Base-by-base conservation (phyloP, 2,113 vertebrate species). In the Salvelinus namaycush region DNA sequence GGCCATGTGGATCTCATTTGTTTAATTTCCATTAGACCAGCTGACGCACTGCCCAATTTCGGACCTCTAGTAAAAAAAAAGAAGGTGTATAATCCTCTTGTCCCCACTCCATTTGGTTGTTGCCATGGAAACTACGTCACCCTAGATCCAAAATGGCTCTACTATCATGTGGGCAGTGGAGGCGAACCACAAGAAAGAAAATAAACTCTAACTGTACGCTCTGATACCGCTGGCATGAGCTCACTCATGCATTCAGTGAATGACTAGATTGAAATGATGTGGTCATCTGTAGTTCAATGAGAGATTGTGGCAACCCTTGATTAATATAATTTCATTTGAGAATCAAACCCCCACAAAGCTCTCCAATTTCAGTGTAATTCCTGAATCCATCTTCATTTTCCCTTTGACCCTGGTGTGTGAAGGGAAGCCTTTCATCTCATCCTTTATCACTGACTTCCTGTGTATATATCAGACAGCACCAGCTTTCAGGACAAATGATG, bases 381-480 rank as follows among this genome's bases (percentile, higher is more conserved):
- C 86, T 81, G 79, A 68, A 75, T 85, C 81, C 66, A 77, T 79
- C 65, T 26, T 60, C 76, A 71, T 51, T 80, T 81, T 84, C 85
- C 79, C 87, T 86, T 68, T 82, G 81, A 87, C 79, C 81, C 72
- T 2, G 73, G 69, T 22, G n/a, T 66, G 83, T 75, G 87, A 34
- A 73, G 39, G 86, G 85, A 83, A 87, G 86, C n/a, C n/a, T 62
- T 20, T 20, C n/a, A 24, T 62, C 1, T 62, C 51, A 54, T 54
- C 85, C 86, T 85, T 83, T 81, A 73, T 26, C 70, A 26, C 49
- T 31, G 1, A 51, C 80, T 84, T 87, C 81, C 85, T 84, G 44
- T 5, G 3, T 62, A 22, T 24, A 22, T 16, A 62, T 62, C n/a
- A 67, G 27, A 54, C 16, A 14, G 16, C 13, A 7, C 2, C 29